Evolutionary conservation across 92 coral and sea anemone genomes (phyloP), one percentile per base, ranked within the genome.

Genomic region (Palythoa grandiflora): DNA sequence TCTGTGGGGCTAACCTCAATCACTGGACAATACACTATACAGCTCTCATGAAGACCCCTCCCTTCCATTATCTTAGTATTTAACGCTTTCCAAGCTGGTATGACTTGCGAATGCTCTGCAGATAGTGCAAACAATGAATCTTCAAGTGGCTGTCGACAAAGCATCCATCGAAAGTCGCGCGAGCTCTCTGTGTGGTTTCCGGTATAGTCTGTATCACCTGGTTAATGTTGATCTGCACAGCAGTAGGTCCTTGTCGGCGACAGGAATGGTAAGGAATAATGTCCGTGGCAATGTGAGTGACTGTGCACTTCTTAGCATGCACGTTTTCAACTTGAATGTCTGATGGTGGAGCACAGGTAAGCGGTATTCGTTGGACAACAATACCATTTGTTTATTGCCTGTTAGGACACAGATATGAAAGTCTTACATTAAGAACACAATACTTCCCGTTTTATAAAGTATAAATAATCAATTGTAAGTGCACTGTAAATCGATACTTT

Each of bases 1-100:
- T 92, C 93, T 83, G 95, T 92, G 38, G 95, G 95, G 54, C 91
- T 89, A 21, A 93, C 95, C 28, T 92, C 91, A 70, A 92, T 89
- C 38, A 92, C 91, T 66, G 80, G 88, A 47, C 93, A 92, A 78
- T 92, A 92, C 84, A 89, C 89, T 71, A 90, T 61, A 14, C 89
- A 83, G 80, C 89, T 77, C 54, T 92, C 91, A 73, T 84, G 80
- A 1, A 38, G 92, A 36, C 68, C 47, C 51, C 36, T 53, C 15
- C 87, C 63, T 36, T 87, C 63, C 14, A 63, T 65, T 16, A 87
- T 84, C 77, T 5, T 7, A 12, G 50, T 44, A 50, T 93, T 90
- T 74, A 93, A 91, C 50, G 80, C 90, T 35, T 85, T 83, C 95
- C 93, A 93, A 35, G 93, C 93, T 53, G 94, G 89, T 57, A 91